A percentile compares a stretch with the other conserved stretches of the same genome.
phyloP scores from a whole-genome alignment of 2,888 invertebrate species.

The Spatulosminthurus flaviceps region DNA sequence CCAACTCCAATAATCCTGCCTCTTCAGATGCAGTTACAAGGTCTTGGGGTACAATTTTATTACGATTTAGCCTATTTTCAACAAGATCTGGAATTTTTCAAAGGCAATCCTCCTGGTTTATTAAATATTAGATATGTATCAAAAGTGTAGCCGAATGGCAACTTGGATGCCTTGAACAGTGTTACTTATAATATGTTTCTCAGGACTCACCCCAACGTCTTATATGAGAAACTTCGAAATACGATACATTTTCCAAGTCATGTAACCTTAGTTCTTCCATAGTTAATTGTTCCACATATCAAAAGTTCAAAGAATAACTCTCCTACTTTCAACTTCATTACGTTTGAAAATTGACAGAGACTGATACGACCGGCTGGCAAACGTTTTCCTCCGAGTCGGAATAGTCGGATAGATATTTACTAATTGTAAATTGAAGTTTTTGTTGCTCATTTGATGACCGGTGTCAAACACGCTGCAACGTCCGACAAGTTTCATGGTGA shows the following conservation, averaged over 20 bases:
- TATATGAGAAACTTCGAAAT: background rate
- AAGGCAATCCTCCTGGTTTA: constrained; percentile 5
- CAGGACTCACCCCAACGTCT: background rate
- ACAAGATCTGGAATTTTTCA: constrained; percentile 14
- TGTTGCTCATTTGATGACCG: too few species aligned
- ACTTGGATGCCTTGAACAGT: background rate
- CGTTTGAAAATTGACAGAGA: too few species aligned
- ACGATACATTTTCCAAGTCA: background rate
- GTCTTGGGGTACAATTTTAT: background rate
- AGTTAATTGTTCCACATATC: background rate
- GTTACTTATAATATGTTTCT: background rate
- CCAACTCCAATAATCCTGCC: background rate
- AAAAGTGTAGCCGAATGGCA: background rate
- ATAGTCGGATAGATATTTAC: too few species aligned
- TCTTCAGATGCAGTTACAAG: too few species aligned
- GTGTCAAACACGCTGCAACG: too few species aligned
- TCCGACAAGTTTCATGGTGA: too few species aligned
- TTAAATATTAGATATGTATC: background rate
- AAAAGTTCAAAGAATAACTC: background rate
- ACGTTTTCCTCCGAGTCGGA: too few species aligned
- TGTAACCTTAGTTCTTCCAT: background rate
- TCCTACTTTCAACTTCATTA: too few species aligned
- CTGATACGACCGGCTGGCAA: too few species aligned
- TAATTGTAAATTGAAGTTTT: too few species aligned
- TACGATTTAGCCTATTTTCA: background rate